Base-by-base conservation (phyloP, 2,888 invertebrate genomes). In the Athalia cordata region DNA sequence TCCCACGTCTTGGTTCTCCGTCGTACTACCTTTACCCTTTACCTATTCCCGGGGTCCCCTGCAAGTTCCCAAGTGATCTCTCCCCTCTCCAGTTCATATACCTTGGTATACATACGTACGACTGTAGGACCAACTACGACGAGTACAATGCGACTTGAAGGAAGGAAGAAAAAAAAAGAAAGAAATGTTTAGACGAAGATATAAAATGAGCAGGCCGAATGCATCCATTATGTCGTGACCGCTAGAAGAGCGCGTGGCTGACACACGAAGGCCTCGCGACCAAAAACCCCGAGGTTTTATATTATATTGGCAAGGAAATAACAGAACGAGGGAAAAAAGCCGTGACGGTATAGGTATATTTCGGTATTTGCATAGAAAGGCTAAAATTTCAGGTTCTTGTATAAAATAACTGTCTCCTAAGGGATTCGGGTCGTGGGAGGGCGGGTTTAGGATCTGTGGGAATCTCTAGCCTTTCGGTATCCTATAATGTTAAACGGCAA, bases 1-100 rank as follows among this genome's bases (percentile, higher is more conserved):
- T 90, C 90, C 90, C 90, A 90, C 90, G 90, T 89, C 75, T 75
- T 89, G 88, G 88, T 88, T 87, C 88, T 85, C 89, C 29, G 87
- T 87, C 87, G 87, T 86, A 85, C 83, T 86, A 80, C 81, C 81
- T 79, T 83, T 82, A 83, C 85, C 85, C 85, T 83, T 85, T 83
- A 82, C 82, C 82, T 85, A 85, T 86, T 85, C 83, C 85, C 55
- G 7, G n/a, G 68, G 72, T 72, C 57, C 70, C 70, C 70, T 29
- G 29, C 29, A 9, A 72, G 70, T 59, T 11, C 52, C 52, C 68
- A n/a, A 55, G 43, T 68, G 7, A 13, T 8, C 9, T 55, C 49
- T 49, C 66, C 49, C 50, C 29, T 8, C 45, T 59, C 59, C 59
- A 57, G 43, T n/a, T 45, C 45, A 7, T 3, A 11, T 15, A 43